phyloP scores from a whole-genome alignment of 1,140 invertebrate species.

The Drosophila leontia region DNA sequence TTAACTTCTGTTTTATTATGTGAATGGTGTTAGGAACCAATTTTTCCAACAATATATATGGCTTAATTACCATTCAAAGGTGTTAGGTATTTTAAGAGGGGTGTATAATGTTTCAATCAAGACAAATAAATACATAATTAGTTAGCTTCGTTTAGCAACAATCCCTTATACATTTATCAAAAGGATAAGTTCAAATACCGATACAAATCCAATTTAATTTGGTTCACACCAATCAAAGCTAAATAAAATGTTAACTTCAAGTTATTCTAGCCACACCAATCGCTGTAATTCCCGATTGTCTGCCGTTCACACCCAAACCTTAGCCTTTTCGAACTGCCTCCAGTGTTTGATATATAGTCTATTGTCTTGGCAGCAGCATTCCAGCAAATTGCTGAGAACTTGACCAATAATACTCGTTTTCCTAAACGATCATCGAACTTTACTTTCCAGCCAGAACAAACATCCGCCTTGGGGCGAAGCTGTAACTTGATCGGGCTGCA shows the following conservation, averaged over 20 bases:
- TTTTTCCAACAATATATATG: neutral
- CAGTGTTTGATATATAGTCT: slow-evolving; percentile 9
- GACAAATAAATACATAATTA: neutral
- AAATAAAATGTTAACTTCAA: slow-evolving; percentile 27
- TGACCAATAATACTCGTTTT: slow-evolving; percentile 17
- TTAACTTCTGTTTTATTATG: slow-evolving; percentile 28
- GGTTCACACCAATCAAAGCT: slow-evolving; percentile 6
- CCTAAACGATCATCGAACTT: slow-evolving; percentile 10
- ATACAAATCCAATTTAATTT: neutral
- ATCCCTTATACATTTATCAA: neutral
- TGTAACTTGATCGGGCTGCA: slow-evolving; percentile 14
- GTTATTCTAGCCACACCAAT: slow-evolving; percentile 16
- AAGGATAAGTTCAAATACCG: too few relatives aligned
- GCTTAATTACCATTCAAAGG: neutral
- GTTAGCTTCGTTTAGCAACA: neutral
- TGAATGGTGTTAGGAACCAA: neutral
- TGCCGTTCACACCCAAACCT: slow-evolving; percentile 29
- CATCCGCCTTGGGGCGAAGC: slow-evolving; percentile 35
- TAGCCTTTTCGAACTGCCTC: slow-evolving; percentile 9
- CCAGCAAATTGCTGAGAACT: slow-evolving; percentile 29
- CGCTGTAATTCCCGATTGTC: slow-evolving; percentile 10
- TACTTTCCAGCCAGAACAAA: slow-evolving; percentile 32
- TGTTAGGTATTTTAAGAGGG: neutral
- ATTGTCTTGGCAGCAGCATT: slow-evolving; percentile 30
- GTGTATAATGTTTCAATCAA: neutral